These are phyloP conservation scores for Cisticola juncidis DNA, from an alignment of 2,113 vertebrate genomes.

Conservation along the genomic window DNA sequence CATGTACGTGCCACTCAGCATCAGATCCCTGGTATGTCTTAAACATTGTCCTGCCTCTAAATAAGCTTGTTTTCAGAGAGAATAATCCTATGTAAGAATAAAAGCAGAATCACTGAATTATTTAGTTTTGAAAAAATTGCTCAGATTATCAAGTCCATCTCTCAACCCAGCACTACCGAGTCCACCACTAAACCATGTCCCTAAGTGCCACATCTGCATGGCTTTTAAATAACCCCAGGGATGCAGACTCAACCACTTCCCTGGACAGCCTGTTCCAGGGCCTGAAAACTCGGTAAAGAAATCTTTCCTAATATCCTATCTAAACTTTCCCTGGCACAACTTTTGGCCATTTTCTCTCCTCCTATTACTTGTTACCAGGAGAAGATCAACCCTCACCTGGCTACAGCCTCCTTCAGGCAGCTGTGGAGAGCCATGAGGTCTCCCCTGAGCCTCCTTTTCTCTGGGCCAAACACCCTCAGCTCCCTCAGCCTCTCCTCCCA, in stretches of 20 bases:
- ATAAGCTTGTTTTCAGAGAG: background rate
- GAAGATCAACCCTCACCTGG: background rate
- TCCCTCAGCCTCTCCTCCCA: background rate
- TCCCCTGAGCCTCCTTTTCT: background rate
- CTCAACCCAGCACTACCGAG: background rate
- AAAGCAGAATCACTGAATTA: background rate
- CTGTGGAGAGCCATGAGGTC: fast-evolving
- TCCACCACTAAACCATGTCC: background rate
- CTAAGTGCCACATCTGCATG: background rate
- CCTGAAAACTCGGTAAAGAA: background rate
- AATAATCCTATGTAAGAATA: background rate
- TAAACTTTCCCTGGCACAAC: background rate
- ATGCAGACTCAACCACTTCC: background rate
- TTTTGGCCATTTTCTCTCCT: background rate
- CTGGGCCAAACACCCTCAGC: fast-evolving
- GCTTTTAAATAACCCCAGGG: background rate
- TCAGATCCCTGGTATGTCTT: background rate
- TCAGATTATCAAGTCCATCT: background rate
- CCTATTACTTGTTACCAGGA: background rate
- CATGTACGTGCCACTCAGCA: background rate
- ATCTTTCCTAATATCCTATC: background rate
- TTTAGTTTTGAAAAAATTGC: background rate
- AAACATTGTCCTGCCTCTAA: background rate
- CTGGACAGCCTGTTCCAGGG: background rate
- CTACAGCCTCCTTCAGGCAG: background rate